Base-by-base conservation (phyloP, 1,140 invertebrate species). In the Zelostemma sp. region DNA sequence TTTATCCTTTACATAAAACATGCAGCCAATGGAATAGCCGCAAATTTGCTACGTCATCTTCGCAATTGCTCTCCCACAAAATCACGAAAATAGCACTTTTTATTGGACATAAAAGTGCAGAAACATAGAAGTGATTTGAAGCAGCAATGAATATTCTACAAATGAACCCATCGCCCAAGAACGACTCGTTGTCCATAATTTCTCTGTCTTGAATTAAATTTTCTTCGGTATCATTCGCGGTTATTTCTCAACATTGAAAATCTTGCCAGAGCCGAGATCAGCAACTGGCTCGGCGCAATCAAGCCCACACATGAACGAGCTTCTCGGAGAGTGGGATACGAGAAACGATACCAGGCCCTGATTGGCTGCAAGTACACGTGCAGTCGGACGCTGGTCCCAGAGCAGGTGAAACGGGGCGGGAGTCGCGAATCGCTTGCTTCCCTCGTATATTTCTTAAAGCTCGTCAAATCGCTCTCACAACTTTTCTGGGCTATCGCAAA, bases 401-500 rank as follows among this genome's bases (percentile, higher is more conserved):
- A 6, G 41, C 46, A 53, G 45, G 58, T 57, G 59, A 63, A 66
- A 41, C 57, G 57, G 40, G 61, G 71, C 67, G 73, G 76, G 75
- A 70, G 53, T 12, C 40, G 9, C 45, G 48, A 25, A 16, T 48
- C 25, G 19, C 35, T 25, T 45, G 25, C 38, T 61, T 45, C 74
- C 54, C 43, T 55, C 19, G 58, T 70, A 73, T 74, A 82, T 81
- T 83, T 82, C 82, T 76, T 72, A 77, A 78, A 83, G 78, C 65
- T 45, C 59, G 50, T 49, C 64, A 65, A 74, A 70, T 60, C 62
- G 59, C 61, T 72, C 68, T 74, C 74, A 66, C 57, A 79, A 82
- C 75, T 82, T 81, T 82, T 76, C 72, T 72, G 76, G 63, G 40
- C 78, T 78, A 77, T 75, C 74, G 76, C 80, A 75, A 68, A 50